Percentiles rank a stretch among this genome's conserved stretches.
Evolutionary conservation across 2,113 vertebrate species (phyloP).

Genomic region (Platycercus adscitus): DNA sequence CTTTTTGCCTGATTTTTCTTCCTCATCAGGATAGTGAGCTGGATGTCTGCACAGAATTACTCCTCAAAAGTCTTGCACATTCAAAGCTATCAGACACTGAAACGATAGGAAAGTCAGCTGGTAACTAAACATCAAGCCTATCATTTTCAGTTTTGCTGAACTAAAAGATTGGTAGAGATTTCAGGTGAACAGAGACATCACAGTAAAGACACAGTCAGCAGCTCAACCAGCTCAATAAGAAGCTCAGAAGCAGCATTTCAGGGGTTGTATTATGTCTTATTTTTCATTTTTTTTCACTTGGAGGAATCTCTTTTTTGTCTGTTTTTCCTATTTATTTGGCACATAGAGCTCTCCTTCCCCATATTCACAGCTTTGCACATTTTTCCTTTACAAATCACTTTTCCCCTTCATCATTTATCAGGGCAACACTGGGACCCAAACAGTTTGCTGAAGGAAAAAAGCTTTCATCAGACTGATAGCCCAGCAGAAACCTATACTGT

Average conservation of each 20-base stretch:
- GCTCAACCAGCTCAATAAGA: neutral
- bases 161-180: neutral
- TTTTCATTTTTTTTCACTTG: neutral
- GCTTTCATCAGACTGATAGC: neutral
- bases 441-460: neutral
- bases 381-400: neutral
- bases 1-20: neutral
- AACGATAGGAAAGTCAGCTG: neutral
- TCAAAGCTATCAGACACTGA: neutral
- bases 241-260: neutral
- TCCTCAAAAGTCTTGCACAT: neutral
- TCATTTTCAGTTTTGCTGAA: neutral
- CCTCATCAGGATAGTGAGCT: neutral
- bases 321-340: neutral
- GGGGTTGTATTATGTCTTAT: neutral
- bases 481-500: neutral
- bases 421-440: neutral
- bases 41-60: neutral
- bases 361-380: neutral
- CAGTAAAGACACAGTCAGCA: neutral
- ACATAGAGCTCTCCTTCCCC: neutral
- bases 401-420: neutral
- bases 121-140: neutral
- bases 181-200: neutral
- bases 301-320: neutral